These are phyloP conservation scores for Trachelus troglodyta DNA, from an alignment of 2,888 invertebrate species.

Conservation along the genomic window DNA sequence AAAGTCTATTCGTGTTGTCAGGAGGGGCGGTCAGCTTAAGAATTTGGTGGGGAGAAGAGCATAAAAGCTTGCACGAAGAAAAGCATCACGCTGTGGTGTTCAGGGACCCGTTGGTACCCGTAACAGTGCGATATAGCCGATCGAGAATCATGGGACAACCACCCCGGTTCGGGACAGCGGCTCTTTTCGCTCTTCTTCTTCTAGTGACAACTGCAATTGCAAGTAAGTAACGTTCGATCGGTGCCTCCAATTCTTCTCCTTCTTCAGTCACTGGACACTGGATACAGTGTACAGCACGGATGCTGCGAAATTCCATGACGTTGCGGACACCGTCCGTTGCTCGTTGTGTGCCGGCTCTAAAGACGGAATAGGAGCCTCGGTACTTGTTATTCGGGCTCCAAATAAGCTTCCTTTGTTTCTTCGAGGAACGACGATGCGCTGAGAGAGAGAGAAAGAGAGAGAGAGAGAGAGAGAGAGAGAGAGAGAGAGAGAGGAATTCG, in stretches of 20 bases:
- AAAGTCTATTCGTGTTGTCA: too few relatives aligned
- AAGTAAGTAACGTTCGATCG: slow-evolving; percentile 42
- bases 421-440: too few relatives aligned
- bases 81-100: slow-evolving; percentile 62
- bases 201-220: slow-evolving; percentile 41
- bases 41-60: slow-evolving; percentile 41
- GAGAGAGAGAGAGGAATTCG: neutral
- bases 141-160: slow-evolving; percentile 55
- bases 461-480: slow-evolving; percentile 14
- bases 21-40: too few relatives aligned
- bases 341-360: neutral
- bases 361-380: neutral
- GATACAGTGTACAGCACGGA: neutral
- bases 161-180: slow-evolving; percentile 56
- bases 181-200: slow-evolving; percentile 46
- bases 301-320: slow-evolving; percentile 4
- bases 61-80: slow-evolving; percentile 62
- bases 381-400: too few relatives aligned
- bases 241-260: too few relatives aligned
- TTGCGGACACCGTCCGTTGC: neutral
- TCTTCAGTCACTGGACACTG: too few relatives aligned
- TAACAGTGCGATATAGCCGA: slow-evolving; percentile 35
- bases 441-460: slow-evolving; percentile 15
- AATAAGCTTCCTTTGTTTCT: too few relatives aligned
- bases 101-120: slow-evolving; percentile 47